These are phyloP conservation scores for Orientallactaga bullata DNA, from an alignment of 2,113 vertebrate species.

Conservation along the genomic window DNA sequence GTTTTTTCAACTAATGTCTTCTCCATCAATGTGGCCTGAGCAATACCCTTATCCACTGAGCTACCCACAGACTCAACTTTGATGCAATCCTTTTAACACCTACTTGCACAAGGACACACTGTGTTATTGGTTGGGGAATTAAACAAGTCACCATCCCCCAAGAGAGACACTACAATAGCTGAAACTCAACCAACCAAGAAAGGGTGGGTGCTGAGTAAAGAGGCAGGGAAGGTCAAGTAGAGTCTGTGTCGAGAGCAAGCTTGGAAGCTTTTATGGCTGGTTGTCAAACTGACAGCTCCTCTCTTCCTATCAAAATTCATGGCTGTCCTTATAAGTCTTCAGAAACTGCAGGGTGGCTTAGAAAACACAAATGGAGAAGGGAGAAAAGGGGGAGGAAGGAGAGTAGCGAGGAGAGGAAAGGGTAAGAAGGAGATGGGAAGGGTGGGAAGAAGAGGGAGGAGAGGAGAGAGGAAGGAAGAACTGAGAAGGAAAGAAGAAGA, in stretches of 20 bases:
- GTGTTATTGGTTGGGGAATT: fast-evolving
- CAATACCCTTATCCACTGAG: not conserved
- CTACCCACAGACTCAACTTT: no score
- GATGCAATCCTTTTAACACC: not conserved
- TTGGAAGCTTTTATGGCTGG: fast-evolving
- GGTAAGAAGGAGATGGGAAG: not conserved
- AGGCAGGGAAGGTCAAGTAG: fast-evolving
- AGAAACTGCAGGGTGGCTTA: not conserved
- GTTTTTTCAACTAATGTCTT: not conserved
- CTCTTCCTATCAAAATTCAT: not conserved
- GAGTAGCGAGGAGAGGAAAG: fast-evolving
- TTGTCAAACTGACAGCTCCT: not conserved
- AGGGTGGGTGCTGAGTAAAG: not conserved
- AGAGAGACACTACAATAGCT: fast-evolving
- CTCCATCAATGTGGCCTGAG: not conserved
- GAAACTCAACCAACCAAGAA: not conserved
- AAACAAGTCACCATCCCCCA: not conserved
- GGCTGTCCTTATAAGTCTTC: not conserved
- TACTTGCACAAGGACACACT: fast-evolving
- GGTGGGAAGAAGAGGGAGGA: fast-evolving
- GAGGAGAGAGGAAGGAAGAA: not conserved
- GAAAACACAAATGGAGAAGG: not conserved
- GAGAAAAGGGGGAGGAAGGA: no score
- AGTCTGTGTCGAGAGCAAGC: not conserved
- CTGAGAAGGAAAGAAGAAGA: no score